These are phyloP conservation scores for Aphelenchoides besseyi DNA, from an alignment of 1,140 invertebrate genomes.

Conservation along the genomic window DNA sequence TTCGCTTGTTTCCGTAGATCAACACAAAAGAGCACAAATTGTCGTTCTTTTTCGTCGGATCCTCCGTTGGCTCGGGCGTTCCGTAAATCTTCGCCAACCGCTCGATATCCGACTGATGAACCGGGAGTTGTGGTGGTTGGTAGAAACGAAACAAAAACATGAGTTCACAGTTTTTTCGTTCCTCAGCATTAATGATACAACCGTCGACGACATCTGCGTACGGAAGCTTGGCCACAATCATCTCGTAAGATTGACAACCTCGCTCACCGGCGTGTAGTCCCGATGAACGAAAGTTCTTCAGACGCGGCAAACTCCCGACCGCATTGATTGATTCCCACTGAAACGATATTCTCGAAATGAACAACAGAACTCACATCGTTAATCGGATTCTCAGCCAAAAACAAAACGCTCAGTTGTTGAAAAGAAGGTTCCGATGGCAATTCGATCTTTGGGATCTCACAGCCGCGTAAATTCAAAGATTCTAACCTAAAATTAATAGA, in stretches of 20 bases:
- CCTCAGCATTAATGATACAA: background rate
- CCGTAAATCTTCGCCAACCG: background rate
- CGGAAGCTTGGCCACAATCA: slow-evolving; percentile 42
- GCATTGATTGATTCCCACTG: slow-evolving; percentile 46
- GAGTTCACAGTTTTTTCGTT: slow-evolving; percentile 3
- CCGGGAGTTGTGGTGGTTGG: background rate
- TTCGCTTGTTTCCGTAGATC: background rate
- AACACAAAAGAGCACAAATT: background rate
- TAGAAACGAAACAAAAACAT: slow-evolving; percentile 7
- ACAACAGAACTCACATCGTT: slow-evolving; percentile 4
- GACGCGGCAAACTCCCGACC: slow-evolving; percentile 33
- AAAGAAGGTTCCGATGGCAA: background rate
- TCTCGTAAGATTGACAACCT: slow-evolving; percentile 40
- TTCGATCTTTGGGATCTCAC: background rate
- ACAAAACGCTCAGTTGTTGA: background rate
- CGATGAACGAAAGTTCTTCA: slow-evolving; percentile 30
- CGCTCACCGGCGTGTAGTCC: slow-evolving; percentile 37
- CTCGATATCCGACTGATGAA: slow-evolving; percentile 15
- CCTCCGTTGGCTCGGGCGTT: too few species aligned
- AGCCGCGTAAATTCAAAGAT: background rate
- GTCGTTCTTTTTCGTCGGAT: background rate
- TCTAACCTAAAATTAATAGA: slow-evolving; percentile 7
- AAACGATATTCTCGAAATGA: slow-evolving; percentile 1
- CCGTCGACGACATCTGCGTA: slow-evolving; percentile 2
- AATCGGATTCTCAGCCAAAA: slow-evolving; percentile 9